Conservation (phyloP, 2,113 vertebrate species). For the Mesocricetus auratus region DNA sequence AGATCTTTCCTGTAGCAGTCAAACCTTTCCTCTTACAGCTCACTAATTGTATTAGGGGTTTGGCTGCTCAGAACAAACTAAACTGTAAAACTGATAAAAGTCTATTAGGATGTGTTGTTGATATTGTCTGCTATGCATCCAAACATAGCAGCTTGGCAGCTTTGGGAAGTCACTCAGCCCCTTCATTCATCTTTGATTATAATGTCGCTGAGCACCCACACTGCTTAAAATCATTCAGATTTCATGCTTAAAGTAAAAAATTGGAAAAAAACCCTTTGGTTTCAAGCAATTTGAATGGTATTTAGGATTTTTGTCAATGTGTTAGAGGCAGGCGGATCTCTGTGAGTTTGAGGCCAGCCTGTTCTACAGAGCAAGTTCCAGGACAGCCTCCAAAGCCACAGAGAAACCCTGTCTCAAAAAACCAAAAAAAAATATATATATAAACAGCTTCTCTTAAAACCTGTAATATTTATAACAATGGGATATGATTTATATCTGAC, state of each 20-base stretch:
- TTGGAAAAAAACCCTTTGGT: background rate
- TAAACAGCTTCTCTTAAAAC: no score
- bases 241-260: constrained; percentile 47
- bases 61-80: constrained; percentile 6
- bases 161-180: constrained; percentile 27
- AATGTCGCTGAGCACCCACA: background rate
- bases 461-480: constrained; percentile 13
- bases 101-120: background rate
- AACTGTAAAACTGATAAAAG: constrained; percentile 19
- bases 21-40: background rate
- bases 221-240: background rate
- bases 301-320: constrained; percentile 1
- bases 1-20: background rate
- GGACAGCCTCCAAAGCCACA: no score
- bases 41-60: background rate
- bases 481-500: background rate
- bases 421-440: no score
- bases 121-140: background rate
- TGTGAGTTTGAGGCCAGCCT: no score
- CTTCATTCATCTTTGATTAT: constrained; percentile 49
- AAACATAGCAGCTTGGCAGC: constrained; percentile 7
- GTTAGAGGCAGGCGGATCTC: no score
- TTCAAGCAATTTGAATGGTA: background rate
- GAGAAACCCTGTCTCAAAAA: no score
- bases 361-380: no score